Percentiles rank a stretch among this genome's conserved stretches.
Evolutionary conservation across 2,113 vertebrate species (phyloP).

Genomic region (Antidorcas marsupialis): DNA sequence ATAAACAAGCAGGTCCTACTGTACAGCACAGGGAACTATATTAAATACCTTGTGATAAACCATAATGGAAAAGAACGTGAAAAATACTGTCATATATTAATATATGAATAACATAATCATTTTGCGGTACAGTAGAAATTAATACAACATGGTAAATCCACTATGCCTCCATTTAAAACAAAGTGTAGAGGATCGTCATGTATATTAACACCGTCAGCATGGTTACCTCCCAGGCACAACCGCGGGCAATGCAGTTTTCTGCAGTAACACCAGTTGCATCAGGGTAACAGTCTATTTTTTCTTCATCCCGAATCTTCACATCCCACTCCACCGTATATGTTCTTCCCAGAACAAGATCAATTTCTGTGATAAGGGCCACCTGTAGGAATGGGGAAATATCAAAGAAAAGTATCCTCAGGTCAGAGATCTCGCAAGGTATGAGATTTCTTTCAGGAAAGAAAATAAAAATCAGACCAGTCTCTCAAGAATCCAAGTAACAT

Average conservation of each 20-base stretch:
- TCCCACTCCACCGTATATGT: constrained; percentile 52
- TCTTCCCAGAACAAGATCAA: constrained; percentile 51
- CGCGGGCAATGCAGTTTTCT: constrained; percentile 36
- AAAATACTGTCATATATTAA: not conserved
- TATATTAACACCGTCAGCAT: accelerated
- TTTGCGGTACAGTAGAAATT: not conserved
- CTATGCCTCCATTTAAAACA: not conserved
- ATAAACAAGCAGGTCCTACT: not conserved
- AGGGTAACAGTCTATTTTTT: constrained; percentile 70
- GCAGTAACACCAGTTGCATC: constrained; percentile 6
- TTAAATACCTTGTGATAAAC: not conserved
- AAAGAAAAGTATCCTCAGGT: not conserved
- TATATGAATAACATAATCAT: not conserved
- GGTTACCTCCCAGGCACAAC: constrained; percentile 69
- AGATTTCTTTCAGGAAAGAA: not conserved
- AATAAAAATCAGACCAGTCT: not conserved
- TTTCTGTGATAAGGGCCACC: constrained; percentile 58
- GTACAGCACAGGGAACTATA: not conserved
- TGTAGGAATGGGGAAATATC: not conserved
- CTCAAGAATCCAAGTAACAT: not conserved
- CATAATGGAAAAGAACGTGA: not conserved
- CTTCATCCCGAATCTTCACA: not conserved
- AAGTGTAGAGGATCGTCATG: not conserved
- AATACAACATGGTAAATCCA: not conserved
- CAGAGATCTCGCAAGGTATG: not conserved